Evolutionary conservation across 2,797 vertebrate genomes (phyloP).

Genomic region (Dendrocincla fuliginosa): DNA sequence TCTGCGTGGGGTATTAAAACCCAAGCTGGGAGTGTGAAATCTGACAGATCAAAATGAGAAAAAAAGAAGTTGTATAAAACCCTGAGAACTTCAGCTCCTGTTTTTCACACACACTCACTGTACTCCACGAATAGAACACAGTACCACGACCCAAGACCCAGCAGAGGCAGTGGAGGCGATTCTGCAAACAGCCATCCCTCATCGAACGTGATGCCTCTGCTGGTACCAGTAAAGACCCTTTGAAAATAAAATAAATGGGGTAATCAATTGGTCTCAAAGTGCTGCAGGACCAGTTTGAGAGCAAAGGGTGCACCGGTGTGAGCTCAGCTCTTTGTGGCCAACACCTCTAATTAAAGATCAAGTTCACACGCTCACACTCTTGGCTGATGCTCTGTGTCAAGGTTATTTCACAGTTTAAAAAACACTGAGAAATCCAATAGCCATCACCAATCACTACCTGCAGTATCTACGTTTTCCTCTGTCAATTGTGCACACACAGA

Average conservation of each 20-base stretch:
- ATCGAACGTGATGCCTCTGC: not conserved
- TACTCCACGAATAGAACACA: not conserved
- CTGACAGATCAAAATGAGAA: slow-evolving; percentile 46
- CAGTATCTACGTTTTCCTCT: not conserved
- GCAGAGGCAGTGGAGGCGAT: accelerated
- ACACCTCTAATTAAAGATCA: slow-evolving; percentile 25
- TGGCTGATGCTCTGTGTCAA: not conserved
- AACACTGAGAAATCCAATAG: not conserved
- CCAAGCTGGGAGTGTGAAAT: slow-evolving; percentile 33
- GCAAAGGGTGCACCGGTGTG: not conserved
- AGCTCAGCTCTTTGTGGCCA: slow-evolving; percentile 6
- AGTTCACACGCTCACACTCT: not conserved
- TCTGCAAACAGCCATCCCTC: not conserved
- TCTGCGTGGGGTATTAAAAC: slow-evolving; percentile 14
- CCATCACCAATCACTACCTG: not conserved
- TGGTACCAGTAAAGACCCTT: accelerated
- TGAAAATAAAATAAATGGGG: accelerated
- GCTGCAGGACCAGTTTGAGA: not conserved
- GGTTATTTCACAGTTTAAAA: not conserved
- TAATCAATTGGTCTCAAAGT: accelerated
- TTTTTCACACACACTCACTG: slow-evolving; percentile 1
- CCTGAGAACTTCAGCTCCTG: slow-evolving; percentile 29
- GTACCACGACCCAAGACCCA: accelerated
- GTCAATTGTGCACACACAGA: not conserved
- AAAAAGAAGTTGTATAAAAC: not conserved